Conservation (phyloP, 2,888 invertebrate genomes). For the Mythimna lalbum region DNA sequence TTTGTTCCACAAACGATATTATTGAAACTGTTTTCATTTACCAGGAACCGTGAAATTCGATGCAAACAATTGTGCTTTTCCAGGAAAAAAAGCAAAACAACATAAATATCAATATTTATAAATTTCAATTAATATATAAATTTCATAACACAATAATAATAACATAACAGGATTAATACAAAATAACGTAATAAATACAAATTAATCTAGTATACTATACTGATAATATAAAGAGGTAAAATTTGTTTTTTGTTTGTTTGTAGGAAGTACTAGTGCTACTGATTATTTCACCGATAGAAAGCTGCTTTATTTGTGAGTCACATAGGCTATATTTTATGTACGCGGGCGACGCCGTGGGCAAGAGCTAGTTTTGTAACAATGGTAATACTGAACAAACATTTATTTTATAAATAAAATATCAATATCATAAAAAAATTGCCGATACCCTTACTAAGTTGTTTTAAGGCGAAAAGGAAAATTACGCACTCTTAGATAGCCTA, state of each 20-base stretch:
- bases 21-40: slow-evolving; percentile 11
- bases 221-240: no score
- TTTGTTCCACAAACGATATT: not conserved
- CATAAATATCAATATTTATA: not conserved
- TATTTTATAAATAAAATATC: slow-evolving; percentile 59
- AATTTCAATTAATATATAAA: no score
- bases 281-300: no score
- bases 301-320: no score
- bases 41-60: not conserved
- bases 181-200: slow-evolving; percentile 31
- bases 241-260: no score
- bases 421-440: slow-evolving; percentile 60
- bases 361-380: slow-evolving; percentile 64
- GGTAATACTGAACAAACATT: slow-evolving; percentile 28
- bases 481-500: not conserved
- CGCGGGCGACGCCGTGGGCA: no score
- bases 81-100: not conserved
- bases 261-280: no score
- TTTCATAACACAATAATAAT: not conserved
- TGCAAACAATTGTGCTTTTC: not conserved
- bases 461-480: slow-evolving; percentile 65
- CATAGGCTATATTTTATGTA: no score
- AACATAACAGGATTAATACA: slow-evolving; percentile 34
- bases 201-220: slow-evolving; percentile 1
- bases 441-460: slow-evolving; percentile 71